Evolutionary conservation across 2,797 vertebrate species (phyloP), one percentile per base, ranked within the genome.

Genomic region (Ctenopoma multispine): DNA sequence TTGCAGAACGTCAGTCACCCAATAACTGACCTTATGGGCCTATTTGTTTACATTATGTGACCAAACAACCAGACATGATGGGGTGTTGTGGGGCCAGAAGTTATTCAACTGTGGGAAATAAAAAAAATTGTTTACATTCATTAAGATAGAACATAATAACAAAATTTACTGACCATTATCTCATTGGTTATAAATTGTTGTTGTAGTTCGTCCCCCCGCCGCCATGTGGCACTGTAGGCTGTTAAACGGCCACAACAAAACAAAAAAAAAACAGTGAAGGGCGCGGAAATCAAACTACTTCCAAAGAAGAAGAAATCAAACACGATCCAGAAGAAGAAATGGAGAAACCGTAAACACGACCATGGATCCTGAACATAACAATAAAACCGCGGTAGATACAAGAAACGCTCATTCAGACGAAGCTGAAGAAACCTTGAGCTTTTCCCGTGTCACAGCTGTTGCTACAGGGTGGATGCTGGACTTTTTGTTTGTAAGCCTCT

Each of bases 401-500:
- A 34, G 8, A 9, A 14, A 13, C 0, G 63, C 12, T 15, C 17
- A 31, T 0, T 6, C 2, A 0, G 76, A 81, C 0, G 40, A 38
- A 51, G 72, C 0, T 18, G 66, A n/a, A n/a, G n/a, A n/a, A n/a
- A n/a, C n/a, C n/a, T n/a, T 53, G 0, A 6, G 18, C 23, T 90
- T 89, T n/a, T 4, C 41, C 0, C 54, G 47, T 0, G 86, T 92
- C 0, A 57, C 76, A 0, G 29, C 53, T 1, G 76, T 94, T 0
- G 91, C 85, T 8, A 57, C 74, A 0, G 58, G 18, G 0, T 94
- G 93, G 95, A 93, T 93, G 44, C 4, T 88, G 9, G 94, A 95
- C 60, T 95, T 94, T 15, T 29, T 75, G 65, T 94, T 95, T 29
- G 7, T 87, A 0, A 83, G 76, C 14, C 4, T 93, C 31, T 94